phyloP scores from a whole-genome alignment of 2,888 invertebrate genomes.

The Tenthredo distinguenda region DNA sequence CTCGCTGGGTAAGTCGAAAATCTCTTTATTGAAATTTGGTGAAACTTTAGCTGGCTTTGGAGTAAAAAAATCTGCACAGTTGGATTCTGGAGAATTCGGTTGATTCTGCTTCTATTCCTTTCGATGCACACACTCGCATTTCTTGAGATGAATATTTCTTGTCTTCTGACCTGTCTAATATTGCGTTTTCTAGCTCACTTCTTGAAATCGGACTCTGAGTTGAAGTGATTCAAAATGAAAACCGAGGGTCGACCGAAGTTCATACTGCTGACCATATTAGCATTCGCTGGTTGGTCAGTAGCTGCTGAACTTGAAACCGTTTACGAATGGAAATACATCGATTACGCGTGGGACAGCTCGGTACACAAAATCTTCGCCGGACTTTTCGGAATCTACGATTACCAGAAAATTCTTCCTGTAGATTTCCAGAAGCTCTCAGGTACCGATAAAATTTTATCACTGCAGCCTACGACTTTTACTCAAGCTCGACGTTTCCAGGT shows the following conservation, averaged over 20 bases:
- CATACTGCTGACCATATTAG: not conserved
- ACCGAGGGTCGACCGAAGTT: not conserved
- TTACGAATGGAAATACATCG: slow-evolving; percentile 26
- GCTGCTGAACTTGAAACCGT: not conserved
- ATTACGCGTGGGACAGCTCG: not conserved
- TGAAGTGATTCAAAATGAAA: not conserved
- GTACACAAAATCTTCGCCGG: not conserved
- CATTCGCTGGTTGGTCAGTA: not conserved
- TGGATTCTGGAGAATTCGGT: not conserved
- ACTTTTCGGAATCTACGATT: not conserved
- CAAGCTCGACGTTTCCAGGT: not conserved
- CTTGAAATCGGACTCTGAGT: not conserved
- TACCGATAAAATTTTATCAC: not conserved
- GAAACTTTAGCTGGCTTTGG: not conserved
- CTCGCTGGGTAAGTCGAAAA: not conserved
- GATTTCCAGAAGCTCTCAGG: slow-evolving; percentile 15
- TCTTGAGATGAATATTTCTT: too few relatives aligned
- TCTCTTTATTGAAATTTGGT: not conserved
- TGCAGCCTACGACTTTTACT: not conserved
- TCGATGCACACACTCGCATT: not conserved
- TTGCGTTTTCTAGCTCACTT: not conserved
- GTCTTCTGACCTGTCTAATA: not conserved
- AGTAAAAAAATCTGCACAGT: not conserved
- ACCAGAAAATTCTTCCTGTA: not conserved
- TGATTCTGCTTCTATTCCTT: not conserved